These are phyloP conservation scores for Clarias gariepinus DNA, from an alignment of 2,113 vertebrate genomes.

Conservation along the genomic window DNA sequence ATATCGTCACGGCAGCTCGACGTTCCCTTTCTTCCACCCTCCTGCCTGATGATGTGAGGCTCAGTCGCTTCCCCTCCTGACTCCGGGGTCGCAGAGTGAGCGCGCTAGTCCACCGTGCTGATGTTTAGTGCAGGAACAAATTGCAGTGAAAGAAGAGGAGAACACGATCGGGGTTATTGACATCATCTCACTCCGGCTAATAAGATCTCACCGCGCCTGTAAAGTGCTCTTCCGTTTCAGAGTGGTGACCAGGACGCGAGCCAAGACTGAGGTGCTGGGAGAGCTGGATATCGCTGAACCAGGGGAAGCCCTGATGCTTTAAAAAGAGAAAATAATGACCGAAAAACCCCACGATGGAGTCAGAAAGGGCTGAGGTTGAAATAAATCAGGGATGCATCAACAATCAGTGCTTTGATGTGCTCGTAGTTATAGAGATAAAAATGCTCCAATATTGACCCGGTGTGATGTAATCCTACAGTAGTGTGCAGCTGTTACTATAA, in stretches of 20 bases:
- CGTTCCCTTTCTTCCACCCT: not conserved
- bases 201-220: conserved; percentile 31
- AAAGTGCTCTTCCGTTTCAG: conserved; percentile 25
- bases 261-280: not conserved
- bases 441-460: not conserved
- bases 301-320: not conserved
- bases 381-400: not conserved
- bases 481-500: not conserved
- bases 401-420: too few relatives aligned
- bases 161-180: conserved; percentile 23
- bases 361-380: too few relatives aligned
- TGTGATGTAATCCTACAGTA: not conserved
- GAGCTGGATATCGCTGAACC: not conserved
- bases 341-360: not conserved
- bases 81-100: not conserved
- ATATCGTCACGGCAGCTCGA: not conserved
- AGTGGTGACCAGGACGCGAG: conserved; percentile 31
- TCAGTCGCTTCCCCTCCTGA: not conserved
- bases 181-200: conserved; percentile 32
- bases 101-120: not conserved
- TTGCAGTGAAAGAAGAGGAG: not conserved
- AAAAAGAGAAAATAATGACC: not conserved
- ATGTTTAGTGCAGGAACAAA: not conserved
- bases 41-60: not conserved
- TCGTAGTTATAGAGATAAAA: not conserved